Conservation (phyloP, 2,113 vertebrate species). For the Crypturellus undulatus region DNA sequence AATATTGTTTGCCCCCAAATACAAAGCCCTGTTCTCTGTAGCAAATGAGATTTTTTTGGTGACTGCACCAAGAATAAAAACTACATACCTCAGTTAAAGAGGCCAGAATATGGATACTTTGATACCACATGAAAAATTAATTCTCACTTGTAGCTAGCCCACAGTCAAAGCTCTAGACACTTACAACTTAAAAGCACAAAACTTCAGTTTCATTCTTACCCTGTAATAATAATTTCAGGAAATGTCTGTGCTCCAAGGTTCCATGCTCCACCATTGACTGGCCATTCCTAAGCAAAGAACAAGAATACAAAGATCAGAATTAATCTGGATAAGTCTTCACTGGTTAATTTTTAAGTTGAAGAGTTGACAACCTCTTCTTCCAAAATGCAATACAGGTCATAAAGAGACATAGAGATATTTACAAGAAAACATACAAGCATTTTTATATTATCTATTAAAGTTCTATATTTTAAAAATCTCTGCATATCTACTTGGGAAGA, state of each 20-base stretch:
- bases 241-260: slow-evolving; percentile 93
- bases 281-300: slow-evolving; percentile 90
- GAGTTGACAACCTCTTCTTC: background rate
- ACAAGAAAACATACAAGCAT: background rate
- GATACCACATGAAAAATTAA: background rate
- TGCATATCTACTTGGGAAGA: background rate
- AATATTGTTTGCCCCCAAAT: background rate
- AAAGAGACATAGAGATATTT: background rate
- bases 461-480: background rate
- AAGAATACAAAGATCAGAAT: background rate
- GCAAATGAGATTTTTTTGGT: background rate
- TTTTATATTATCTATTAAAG: background rate
- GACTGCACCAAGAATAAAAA: background rate
- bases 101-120: background rate
- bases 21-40: background rate
- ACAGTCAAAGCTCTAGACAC: background rate
- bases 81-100: background rate
- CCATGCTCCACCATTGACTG: slow-evolving; percentile 93
- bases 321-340: background rate
- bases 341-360: background rate
- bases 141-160: background rate
- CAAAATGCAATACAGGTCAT: background rate
- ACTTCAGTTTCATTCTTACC: slow-evolving; percentile 81
- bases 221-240: slow-evolving; percentile 97
- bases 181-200: slow-evolving; percentile 11